Percentiles rank a stretch among this genome's conserved stretches.
phyloP scores from a whole-genome alignment of 2,113 vertebrate genomes.

The Campylomormyrus numenius region DNA sequence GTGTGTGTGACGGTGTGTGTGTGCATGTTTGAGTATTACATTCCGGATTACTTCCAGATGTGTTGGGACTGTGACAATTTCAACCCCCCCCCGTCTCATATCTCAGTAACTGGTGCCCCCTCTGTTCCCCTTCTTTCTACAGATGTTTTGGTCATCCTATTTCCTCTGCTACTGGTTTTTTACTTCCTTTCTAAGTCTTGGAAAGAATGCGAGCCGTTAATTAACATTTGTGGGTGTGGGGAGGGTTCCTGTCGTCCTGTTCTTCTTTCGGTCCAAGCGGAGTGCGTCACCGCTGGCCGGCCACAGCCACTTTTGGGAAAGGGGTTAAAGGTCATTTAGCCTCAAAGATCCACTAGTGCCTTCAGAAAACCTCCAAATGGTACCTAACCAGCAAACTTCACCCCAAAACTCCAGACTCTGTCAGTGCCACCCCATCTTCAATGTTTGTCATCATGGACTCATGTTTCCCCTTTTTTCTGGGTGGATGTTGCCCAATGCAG shows the following conservation, averaged over 20 bases:
- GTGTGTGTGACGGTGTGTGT: conserved; percentile 6
- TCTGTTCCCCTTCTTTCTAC: background rate
- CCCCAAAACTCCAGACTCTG: background rate
- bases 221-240: background rate
- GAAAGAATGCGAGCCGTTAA: background rate
- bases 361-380: background rate
- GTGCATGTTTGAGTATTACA: conserved; percentile 34
- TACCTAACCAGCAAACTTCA: background rate
- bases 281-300: background rate
- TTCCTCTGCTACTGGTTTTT: background rate
- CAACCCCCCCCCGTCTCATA: background rate
- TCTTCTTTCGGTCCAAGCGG: background rate
- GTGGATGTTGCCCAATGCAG: background rate
- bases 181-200: background rate
- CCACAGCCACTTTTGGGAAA: background rate
- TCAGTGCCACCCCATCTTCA: background rate
- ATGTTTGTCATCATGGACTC: background rate
- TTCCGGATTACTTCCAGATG: conserved; percentile 62
- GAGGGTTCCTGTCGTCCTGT: background rate
- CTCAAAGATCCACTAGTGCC: background rate
- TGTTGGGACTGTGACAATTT: conserved; percentile 21
- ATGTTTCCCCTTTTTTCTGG: background rate
- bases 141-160: conserved; percentile 16
- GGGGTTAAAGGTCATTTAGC: background rate
- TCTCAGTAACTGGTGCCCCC: background rate